These are phyloP conservation scores for Condylostylus longicornis DNA, from an alignment of 1,140 invertebrate species.

Conservation along the genomic window DNA sequence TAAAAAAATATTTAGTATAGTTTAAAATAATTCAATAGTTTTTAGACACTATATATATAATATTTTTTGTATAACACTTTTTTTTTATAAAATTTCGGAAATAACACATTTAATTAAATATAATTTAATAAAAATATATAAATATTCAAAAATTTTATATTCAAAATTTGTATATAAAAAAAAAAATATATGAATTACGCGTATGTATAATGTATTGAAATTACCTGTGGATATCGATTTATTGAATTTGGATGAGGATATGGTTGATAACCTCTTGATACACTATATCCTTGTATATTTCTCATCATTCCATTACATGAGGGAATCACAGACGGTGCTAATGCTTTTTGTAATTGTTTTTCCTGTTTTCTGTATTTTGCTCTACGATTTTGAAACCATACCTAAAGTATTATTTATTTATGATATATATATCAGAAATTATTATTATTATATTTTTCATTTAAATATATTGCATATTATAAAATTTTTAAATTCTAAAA, in stretches of 20 bases:
- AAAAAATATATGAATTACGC: too few species aligned
- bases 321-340: slow-evolving; percentile 75
- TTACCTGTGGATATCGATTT: slow-evolving; percentile 87
- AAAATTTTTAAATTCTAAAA: neutral
- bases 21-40: too few species aligned
- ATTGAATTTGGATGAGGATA: slow-evolving; percentile 86
- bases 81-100: too few species aligned
- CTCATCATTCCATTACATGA: slow-evolving; percentile 93
- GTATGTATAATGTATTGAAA: slow-evolving; percentile 8
- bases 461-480: neutral
- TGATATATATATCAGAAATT: neutral
- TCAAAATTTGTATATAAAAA: too few species aligned
- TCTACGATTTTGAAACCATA: slow-evolving; percentile 88
- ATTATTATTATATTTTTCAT: too few species aligned
- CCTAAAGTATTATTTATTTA: slow-evolving; percentile 20
- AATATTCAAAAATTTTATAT: too few species aligned
- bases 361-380: slow-evolving; percentile 97
- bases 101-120: too few species aligned
- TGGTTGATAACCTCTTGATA: slow-evolving; percentile 70
- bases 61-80: too few species aligned
- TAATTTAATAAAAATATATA: too few species aligned
- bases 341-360: slow-evolving; percentile 90
- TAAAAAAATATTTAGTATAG: too few species aligned
- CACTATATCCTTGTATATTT: slow-evolving; percentile 84
- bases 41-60: too few species aligned